phyloP scores from a whole-genome alignment of 2,888 invertebrate species.

The Chloroclysta siterata region DNA sequence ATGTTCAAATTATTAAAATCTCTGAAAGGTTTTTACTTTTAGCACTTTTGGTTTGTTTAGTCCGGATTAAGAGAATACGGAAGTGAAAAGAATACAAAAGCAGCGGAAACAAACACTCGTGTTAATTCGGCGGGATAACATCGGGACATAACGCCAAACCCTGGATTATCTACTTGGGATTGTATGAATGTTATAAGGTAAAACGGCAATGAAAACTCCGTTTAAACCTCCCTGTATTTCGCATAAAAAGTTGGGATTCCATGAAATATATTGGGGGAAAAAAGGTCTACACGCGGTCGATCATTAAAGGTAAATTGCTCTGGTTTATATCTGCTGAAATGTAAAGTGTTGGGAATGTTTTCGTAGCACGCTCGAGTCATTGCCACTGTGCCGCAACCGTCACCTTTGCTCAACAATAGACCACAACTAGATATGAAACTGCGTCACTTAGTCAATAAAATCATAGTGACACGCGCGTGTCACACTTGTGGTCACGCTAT shows the following conservation, averaged over 20 bases:
- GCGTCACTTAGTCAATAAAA: neutral
- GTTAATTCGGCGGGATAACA: conserved; percentile 71
- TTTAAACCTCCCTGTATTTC: conserved; percentile 74
- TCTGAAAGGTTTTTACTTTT: conserved; percentile 23
- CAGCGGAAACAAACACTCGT: conserved; percentile 59
- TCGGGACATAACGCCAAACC: conserved; percentile 72
- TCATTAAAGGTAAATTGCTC: conserved; percentile 79
- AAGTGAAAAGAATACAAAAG: conserved; percentile 62
- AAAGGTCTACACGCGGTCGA: conserved; percentile 74
- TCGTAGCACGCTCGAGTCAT: conserved; percentile 55
- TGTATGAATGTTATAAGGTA: conserved; percentile 77
- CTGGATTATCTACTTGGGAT: conserved; percentile 79
- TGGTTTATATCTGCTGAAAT: conserved; percentile 74
- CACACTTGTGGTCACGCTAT: neutral
- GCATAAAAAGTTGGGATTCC: conserved; percentile 76
- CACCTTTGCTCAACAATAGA: neutral
- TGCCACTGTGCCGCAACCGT: conserved; percentile 8
- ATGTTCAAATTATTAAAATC: conserved; percentile 21
- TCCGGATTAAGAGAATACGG: conserved; percentile 45
- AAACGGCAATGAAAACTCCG: conserved; percentile 78
- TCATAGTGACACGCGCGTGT: neutral
- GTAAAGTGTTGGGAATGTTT: conserved; percentile 69
- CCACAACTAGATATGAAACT: conserved; percentile 9
- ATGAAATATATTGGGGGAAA: conserved; percentile 75
- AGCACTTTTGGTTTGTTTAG: conserved; percentile 29